Percentiles rank a stretch among this genome's conserved stretches.
These are phyloP conservation scores for Toxostoma redivivum DNA, from an alignment of 2,113 vertebrate species.

Conservation along the genomic window DNA sequence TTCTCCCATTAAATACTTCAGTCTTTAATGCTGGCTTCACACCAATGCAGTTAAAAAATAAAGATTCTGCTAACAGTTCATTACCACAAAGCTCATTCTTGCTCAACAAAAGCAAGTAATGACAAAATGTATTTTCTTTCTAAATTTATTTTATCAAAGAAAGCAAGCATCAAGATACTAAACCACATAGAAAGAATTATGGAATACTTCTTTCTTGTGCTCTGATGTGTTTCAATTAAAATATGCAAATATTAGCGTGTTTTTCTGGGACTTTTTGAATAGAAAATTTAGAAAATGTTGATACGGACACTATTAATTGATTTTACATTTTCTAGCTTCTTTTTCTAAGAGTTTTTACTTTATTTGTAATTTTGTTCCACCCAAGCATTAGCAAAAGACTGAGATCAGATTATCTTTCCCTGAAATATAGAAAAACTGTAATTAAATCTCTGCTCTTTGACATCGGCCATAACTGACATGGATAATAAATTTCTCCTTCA, in stretches of 20 bases:
- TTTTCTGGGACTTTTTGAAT: background rate
- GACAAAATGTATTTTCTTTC: background rate
- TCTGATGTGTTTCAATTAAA: constrained; percentile 15
- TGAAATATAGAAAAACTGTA: constrained; percentile 1
- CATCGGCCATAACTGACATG: background rate
- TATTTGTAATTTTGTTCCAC: constrained; percentile 29
- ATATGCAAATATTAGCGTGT: background rate
- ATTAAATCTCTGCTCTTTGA: constrained; percentile 30
- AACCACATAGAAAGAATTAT: background rate
- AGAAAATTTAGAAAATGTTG: background rate
- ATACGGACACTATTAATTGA: background rate
- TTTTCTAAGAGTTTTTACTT: constrained; percentile 47
- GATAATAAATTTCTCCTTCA: background rate
- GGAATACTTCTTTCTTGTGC: background rate
- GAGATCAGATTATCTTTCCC: constrained; percentile 14
- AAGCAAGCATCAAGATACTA: background rate
- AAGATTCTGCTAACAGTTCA: background rate
- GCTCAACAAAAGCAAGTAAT: background rate
- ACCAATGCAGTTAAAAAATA: background rate
- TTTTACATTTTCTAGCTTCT: constrained; percentile 25
- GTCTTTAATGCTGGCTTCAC: background rate
- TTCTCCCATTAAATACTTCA: background rate
- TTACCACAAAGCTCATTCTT: background rate
- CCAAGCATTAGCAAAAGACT: constrained; percentile 1
- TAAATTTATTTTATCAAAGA: background rate